Percentiles rank a stretch among this genome's conserved stretches.
Conservation (phyloP, 2,888 invertebrate species). For the Osmoderma eremita region DNA sequence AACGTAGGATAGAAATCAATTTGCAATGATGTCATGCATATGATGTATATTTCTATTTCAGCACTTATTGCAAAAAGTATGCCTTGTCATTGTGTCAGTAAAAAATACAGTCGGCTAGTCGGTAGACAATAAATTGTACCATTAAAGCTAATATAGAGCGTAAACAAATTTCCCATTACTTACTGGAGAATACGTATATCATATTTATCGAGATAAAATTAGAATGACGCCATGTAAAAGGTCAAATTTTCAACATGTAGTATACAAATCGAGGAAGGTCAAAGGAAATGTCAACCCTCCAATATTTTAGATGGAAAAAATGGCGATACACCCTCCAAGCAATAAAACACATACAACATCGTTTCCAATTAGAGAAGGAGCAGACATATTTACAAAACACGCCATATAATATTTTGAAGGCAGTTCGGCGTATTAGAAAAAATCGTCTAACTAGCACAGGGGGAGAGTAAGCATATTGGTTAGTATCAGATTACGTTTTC, state of each 20-base stretch:
- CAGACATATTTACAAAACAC: constrained; percentile 10
- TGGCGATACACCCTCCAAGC: constrained; percentile 16
- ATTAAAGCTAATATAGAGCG: too few species aligned
- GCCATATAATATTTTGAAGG: constrained; percentile 19
- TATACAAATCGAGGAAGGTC: constrained; percentile 3
- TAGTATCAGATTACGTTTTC: constrained; percentile 47
- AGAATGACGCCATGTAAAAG: background rate
- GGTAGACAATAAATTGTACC: too few species aligned
- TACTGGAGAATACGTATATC: too few species aligned
- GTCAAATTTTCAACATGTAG: constrained; percentile 17
- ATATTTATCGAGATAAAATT: too few species aligned
- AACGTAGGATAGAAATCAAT: too few species aligned
- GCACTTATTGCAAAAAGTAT: too few species aligned
- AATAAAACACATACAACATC: constrained; percentile 9
- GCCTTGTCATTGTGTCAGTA: too few species aligned
- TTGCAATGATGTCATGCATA: too few species aligned
- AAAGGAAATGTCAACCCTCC: constrained; percentile 23
- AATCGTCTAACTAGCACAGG: constrained; percentile 5
- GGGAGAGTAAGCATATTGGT: constrained; percentile 45
- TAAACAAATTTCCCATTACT: too few species aligned
- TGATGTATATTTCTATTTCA: too few species aligned
- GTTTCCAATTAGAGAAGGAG: background rate
- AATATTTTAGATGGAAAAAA: constrained; percentile 8
- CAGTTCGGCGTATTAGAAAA: background rate
- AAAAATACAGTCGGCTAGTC: too few species aligned